Base-by-base conservation (phyloP, 2,797 vertebrate genomes). In the Crax fasciolata region DNA sequence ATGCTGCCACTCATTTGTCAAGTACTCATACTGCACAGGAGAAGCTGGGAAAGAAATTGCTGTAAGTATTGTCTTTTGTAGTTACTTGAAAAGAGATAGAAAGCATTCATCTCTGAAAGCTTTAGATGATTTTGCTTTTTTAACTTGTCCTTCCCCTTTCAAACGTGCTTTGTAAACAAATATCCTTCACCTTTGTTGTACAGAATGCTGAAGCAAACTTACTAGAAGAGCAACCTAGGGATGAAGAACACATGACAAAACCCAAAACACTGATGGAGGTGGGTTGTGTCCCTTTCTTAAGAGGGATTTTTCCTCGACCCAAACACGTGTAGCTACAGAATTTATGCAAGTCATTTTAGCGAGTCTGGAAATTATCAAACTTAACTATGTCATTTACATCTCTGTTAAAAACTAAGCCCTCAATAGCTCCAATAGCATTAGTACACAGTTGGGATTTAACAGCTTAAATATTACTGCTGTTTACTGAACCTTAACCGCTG, bases 1-100 rank as follows among this genome's bases (percentile, higher is more conserved):
- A 96, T 99, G 99, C 95, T 99, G 99, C 95, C 98, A 99, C 95
- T 99, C 99, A 2, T 98, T 99, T 98, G 98, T 99, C 96, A 99
- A 99, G 95, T 99, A 98, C 96, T 99, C 99, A 28, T 99, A 99
- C 94, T 99, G 99, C 96, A 99, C 99, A 15, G 99, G 99, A 97
- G 98, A 99, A 51, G 97, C 98, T 91, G 99, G 99, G 83, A 98
- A 99, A 84, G 97, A 97, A 96, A 97, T 98, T 49, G 72, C 72
- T 55, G 99, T 99, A 85, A 98, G 99, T 98, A 78, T 58, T 49
- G 28, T 79, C 63, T 81, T 49, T 12, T 30, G 52, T 41, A 32
- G 52, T 66, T 21, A 15, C 39, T 35, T 74, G 30, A 62, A 48
- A 66, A 63, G 30, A 54, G 27, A 5, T 85, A 15, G 84, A 94